These are phyloP conservation scores for Scartelaos histophorus DNA, from an alignment of 2,113 vertebrate genomes.

Conservation along the genomic window DNA sequence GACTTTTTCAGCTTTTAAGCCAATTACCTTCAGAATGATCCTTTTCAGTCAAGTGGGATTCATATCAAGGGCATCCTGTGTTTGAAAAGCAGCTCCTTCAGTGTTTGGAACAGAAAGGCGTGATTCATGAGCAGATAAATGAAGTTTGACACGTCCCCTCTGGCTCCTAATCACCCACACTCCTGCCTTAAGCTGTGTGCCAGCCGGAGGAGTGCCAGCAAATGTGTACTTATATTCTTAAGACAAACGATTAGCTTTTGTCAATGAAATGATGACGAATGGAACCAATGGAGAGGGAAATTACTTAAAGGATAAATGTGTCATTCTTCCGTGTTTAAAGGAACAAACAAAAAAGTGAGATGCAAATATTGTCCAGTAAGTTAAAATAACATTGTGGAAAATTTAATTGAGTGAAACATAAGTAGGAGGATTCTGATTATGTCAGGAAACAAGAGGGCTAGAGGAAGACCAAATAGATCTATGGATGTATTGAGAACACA, in stretches of 20 bases:
- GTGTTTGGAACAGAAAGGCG: not conserved
- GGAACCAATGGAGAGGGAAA: not conserved
- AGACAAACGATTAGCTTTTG: not conserved
- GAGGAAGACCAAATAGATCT: too few species aligned
- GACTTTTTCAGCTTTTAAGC: not conserved
- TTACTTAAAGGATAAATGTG: not conserved
- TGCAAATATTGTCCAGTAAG: too few species aligned
- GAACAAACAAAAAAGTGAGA: not conserved
- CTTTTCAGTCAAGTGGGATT: not conserved
- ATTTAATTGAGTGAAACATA: too few species aligned
- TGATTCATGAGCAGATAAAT: slow-evolving; percentile 1
- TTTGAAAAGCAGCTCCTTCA: not conserved
- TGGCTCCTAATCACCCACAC: not conserved
- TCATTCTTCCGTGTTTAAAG: not conserved
- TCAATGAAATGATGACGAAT: not conserved
- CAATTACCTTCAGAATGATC: slow-evolving; percentile 3
- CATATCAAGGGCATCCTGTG: not conserved
- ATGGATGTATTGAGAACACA: too few species aligned
- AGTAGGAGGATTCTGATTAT: too few species aligned
- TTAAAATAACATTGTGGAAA: too few species aligned
- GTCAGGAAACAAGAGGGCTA: too few species aligned
- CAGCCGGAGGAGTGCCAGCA: not conserved
- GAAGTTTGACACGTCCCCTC: not conserved
- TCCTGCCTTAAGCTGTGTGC: not conserved
- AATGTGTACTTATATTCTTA: slow-evolving; percentile 1